phyloP scores from a whole-genome alignment of 2,797 vertebrate genomes.

The Lepilemur ruficaudatus region DNA sequence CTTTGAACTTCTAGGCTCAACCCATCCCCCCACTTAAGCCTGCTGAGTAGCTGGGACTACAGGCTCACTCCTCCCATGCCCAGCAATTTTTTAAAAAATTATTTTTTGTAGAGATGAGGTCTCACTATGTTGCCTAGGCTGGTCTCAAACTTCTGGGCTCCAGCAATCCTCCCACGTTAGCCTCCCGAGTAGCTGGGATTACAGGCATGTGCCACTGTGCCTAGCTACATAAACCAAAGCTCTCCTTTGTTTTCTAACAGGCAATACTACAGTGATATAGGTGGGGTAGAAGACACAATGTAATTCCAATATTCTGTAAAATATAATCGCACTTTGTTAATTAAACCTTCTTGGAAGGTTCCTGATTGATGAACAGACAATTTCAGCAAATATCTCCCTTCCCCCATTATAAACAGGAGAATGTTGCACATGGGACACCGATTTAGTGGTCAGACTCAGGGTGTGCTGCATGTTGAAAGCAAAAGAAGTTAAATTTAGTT shows the following conservation, averaged over 20 bases:
- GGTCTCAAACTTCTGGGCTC: too few relatives aligned
- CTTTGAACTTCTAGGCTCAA: too few relatives aligned
- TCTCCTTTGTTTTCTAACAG: background rate
- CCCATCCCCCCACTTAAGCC: too few relatives aligned
- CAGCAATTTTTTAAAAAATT: too few relatives aligned
- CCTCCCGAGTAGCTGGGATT: too few relatives aligned
- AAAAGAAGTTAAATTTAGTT: background rate
- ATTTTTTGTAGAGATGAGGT: too few relatives aligned
- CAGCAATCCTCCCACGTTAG: too few relatives aligned
- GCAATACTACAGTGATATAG: background rate
- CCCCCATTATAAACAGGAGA: background rate
- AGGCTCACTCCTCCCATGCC: too few relatives aligned
- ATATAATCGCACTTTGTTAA: background rate
- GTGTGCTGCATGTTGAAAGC: background rate
- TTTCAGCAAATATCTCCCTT: background rate
- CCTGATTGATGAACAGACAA: background rate
- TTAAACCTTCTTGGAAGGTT: background rate
- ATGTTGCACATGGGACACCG: background rate
- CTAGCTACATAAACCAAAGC: background rate
- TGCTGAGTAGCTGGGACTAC: too few relatives aligned
- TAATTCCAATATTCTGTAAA: background rate
- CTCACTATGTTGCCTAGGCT: too few relatives aligned
- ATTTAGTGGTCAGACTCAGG: background rate
- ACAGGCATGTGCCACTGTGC: too few relatives aligned
- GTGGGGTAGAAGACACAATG: background rate